Evolutionary conservation across 2,113 vertebrate species (phyloP).

Genomic region (Falco punctatus): DNA sequence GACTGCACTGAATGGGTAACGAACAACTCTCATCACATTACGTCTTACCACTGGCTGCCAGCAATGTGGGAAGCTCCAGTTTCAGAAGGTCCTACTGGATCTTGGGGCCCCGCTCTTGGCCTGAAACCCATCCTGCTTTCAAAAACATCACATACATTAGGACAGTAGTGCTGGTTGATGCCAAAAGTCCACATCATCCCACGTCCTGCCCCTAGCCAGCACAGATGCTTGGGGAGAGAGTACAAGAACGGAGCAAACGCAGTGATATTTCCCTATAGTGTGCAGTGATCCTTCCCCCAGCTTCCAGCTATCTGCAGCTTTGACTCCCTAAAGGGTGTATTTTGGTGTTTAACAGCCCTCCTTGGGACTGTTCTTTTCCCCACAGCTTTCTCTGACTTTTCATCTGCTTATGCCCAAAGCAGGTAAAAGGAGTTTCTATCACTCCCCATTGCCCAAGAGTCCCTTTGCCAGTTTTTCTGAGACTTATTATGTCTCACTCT

Average conservation of each 20-base stretch:
- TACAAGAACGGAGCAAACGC: not conserved
- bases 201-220: not conserved
- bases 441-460: not conserved
- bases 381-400: not conserved
- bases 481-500: not conserved
- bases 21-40: not conserved
- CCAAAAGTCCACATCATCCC: slow-evolving; percentile 16
- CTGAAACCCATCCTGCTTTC: not conserved
- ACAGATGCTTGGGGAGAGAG: not conserved
- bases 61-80: not conserved
- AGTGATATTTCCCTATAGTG: not conserved
- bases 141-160: not conserved
- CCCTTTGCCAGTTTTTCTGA: not conserved
- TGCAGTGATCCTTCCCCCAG: not conserved
- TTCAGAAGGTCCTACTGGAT: not conserved
- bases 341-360: not conserved
- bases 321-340: not conserved
- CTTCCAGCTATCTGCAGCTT: not conserved
- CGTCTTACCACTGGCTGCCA: not conserved
- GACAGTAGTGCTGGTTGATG: not conserved
- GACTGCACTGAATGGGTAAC: not conserved
- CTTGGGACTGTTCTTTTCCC: not conserved
- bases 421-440: not conserved
- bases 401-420: not conserved
- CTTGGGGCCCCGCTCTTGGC: not conserved